Evolutionary conservation across 2,113 vertebrate genomes (phyloP).

Genomic region (Myrmecobius fasciatus): DNA sequence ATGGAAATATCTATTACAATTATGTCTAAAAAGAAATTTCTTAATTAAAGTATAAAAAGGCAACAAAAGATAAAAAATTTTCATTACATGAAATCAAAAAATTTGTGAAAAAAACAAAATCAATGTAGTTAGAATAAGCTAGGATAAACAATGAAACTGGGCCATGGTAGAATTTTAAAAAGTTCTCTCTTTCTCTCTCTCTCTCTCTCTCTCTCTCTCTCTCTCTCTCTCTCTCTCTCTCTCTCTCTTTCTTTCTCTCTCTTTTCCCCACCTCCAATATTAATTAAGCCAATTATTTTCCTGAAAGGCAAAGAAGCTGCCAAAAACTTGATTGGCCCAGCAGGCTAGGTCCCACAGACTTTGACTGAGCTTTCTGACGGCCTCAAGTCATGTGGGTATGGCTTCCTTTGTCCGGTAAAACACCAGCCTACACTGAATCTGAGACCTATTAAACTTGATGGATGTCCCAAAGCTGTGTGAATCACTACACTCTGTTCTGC

Average conservation of each 20-base stretch:
- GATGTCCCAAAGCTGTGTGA: neutral
- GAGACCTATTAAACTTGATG: neutral
- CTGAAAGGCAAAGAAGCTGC: neutral
- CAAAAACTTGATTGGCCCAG: neutral
- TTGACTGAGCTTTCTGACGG: neutral
- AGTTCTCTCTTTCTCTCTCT: too few relatives aligned
- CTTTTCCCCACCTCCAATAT: neutral
- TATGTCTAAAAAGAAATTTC: neutral
- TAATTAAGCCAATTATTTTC: neutral
- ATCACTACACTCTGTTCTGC: neutral
- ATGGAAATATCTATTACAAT: neutral
- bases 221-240: too few relatives aligned
- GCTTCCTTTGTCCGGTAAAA: neutral
- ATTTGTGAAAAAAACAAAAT: neutral
- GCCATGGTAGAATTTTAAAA: neutral
- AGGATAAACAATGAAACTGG: too few relatives aligned
- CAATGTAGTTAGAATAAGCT: too few relatives aligned
- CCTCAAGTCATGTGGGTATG: neutral
- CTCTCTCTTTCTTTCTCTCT: too few relatives aligned
- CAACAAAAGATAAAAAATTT: neutral
- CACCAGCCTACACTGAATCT: neutral
- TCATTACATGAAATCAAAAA: neutral
- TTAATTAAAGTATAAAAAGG: neutral
- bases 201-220: too few relatives aligned
- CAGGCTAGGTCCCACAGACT: neutral